Base-by-base conservation (phyloP, 2,888 invertebrate genomes). In the Candidula unifasciata region DNA sequence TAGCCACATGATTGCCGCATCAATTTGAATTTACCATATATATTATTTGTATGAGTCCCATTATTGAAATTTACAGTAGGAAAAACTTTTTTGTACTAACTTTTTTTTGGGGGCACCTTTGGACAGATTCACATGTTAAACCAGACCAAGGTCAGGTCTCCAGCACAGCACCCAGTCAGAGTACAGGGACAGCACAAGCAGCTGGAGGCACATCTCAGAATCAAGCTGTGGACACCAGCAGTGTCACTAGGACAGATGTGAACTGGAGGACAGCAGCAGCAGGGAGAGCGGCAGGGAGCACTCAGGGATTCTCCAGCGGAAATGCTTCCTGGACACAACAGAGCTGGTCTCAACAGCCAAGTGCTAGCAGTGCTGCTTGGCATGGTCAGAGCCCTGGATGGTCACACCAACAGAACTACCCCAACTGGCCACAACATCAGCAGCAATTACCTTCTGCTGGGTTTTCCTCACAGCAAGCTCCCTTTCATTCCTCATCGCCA, bases 341-440 rank as follows among this genome's bases (percentile, higher is more conserved):
- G 35, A 57, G 77, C n/a, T 83, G 83, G 83, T 57, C 77, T 27
- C 68, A 77, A 33, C 83, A 83, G 60, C 27, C 77, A 69, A 21
- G 35, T n/a, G 21, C 57, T n/a, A 52, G 68, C 37, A 27, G 74
- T 73, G 82, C 30, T 16, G 21, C 74, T 27, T 78, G 78, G 83
- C 78, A 6, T 92, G 92, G 91, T 86, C 89, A 77, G 89, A 89
- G 73, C 90, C 90, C n/a, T 89, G 90, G 85, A 82, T 85, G 85
- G 73, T 86, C 69, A 60, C 82, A 77, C 37, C 78, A 77, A 37
- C 80, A 80, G 27, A n/a, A 71, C 3, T 69, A 82, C 27, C 76
- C 64, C 13, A 68, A 54, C 69, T 79, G 52, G 79, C 52, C 69
- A 44, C 73, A 64, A 33, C 74, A 66, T 27, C 54, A 52, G 52